Conservation (phyloP, 2,113 vertebrate species). For the Okapia johnstoni region DNA sequence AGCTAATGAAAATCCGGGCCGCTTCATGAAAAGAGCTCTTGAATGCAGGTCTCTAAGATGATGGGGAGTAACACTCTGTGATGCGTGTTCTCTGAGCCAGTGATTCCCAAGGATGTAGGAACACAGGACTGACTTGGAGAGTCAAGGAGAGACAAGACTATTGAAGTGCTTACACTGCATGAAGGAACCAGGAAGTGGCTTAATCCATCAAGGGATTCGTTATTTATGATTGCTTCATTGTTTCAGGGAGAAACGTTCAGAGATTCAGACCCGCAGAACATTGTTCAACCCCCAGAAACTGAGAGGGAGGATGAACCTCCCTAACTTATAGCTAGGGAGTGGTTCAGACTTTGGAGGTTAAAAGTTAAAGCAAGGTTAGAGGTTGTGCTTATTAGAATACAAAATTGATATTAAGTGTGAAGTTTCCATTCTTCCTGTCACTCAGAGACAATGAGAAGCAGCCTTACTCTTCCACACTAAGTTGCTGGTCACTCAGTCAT, state of each 20-base stretch:
- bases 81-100: not conserved
- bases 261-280: not conserved
- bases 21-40: not conserved
- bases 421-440: not conserved
- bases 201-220: not conserved
- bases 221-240: not conserved
- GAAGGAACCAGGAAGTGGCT: not conserved
- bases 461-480: not conserved
- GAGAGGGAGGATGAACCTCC: not conserved
- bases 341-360: not conserved
- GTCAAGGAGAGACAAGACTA: not conserved
- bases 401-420: not conserved
- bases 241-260: not conserved
- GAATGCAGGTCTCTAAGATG: not conserved
- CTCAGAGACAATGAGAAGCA: not conserved
- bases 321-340: not conserved
- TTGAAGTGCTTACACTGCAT: not conserved
- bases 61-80: not conserved
- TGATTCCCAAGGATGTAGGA: not conserved
- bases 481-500: not conserved
- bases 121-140: not conserved
- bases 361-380: not conserved
- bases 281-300: not conserved
- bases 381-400: not conserved
- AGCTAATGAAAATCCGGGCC: conserved; percentile 4